Evolutionary conservation across 2,113 vertebrate species (phyloP), one percentile per base, ranked within the genome.

Genomic region (Anarhynchus alexandrinus): DNA sequence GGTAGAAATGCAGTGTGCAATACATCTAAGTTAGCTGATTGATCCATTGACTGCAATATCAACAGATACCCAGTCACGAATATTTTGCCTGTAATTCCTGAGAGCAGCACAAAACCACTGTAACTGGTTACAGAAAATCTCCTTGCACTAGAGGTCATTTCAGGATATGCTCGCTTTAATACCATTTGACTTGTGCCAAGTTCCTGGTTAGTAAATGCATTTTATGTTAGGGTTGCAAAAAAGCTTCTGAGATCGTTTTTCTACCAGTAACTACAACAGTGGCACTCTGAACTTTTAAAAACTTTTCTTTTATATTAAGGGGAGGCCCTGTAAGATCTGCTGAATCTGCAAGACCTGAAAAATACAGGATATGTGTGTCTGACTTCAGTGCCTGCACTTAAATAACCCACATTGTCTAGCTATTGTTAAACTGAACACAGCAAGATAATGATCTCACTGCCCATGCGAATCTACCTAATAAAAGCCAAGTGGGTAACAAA

Each of bases 351-450:
- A 97, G 97, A 98, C 92, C 96, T 97, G 97, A 94, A 97, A 96
- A 96, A 90, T 95, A 97, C 98, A 98, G 97, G 97, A 97, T 88
- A 96, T 96, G 90, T 97, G 95, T 98, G 97, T 98, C 98, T 98
- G 98, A 97, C 97, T 98, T 95, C 85, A 96, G 95, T 95, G 96
- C 78, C 92, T 98, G 98, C 98, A 98, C 99, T 98, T 97, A 97
- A 97, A 96, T 98, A 98, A 98, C 97, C 97, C 94, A 93, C 94
- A 98, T 98, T 98, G 97, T 98, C 94, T 93, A 94, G 86, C 95
- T 89, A 91, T 92, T 96, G 95, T 97, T 83, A 93, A 97, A 98
- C 79, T 64, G 94, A 64, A 83, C 71, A 97, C 92, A 94, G 92
- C 71, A 95, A 94, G 87, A 90, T 84, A 86, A 90, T 76, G 94